A percentile compares a stretch with the other conserved stretches of the same genome.
These are phyloP conservation scores for Papilio demoleus DNA, from an alignment of 2,888 invertebrate species.

Conservation along the genomic window DNA sequence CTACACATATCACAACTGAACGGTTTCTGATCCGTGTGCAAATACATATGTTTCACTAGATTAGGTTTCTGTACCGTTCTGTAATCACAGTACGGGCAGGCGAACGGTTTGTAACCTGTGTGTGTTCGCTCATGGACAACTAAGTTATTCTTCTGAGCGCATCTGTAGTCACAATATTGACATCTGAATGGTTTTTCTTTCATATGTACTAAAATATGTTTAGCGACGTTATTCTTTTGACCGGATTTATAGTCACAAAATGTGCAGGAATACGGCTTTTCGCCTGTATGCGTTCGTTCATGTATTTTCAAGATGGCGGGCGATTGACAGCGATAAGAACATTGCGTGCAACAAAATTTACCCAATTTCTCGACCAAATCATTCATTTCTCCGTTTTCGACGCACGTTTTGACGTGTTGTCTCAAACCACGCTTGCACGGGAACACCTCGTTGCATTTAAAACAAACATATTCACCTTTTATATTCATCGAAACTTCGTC, in stretches of 20 bases:
- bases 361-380: constrained; percentile 62
- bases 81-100: constrained; percentile 78
- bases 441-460: constrained; percentile 70
- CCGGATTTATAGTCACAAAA: constrained; percentile 80
- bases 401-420: constrained; percentile 68
- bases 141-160: constrained; percentile 79
- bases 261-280: constrained; percentile 76
- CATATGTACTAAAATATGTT: constrained; percentile 80
- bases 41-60: constrained; percentile 79
- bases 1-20: constrained; percentile 78
- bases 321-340: constrained; percentile 77
- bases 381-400: constrained; percentile 51
- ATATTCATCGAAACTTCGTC: constrained; percentile 68
- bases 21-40: constrained; percentile 79
- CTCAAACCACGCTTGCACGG: constrained; percentile 71
- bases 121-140: constrained; percentile 80
- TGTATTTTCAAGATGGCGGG: constrained; percentile 80
- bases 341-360: constrained; percentile 72
- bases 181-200: constrained; percentile 79
- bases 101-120: constrained; percentile 80
- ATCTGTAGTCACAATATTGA: constrained; percentile 78
- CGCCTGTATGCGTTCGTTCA: constrained; percentile 77
- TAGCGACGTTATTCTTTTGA: constrained; percentile 79
- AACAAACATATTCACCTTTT: constrained; percentile 72
- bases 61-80: constrained; percentile 80